Evolutionary conservation across 1,140 invertebrate genomes (phyloP).

Genomic region (Mya arenaria): DNA sequence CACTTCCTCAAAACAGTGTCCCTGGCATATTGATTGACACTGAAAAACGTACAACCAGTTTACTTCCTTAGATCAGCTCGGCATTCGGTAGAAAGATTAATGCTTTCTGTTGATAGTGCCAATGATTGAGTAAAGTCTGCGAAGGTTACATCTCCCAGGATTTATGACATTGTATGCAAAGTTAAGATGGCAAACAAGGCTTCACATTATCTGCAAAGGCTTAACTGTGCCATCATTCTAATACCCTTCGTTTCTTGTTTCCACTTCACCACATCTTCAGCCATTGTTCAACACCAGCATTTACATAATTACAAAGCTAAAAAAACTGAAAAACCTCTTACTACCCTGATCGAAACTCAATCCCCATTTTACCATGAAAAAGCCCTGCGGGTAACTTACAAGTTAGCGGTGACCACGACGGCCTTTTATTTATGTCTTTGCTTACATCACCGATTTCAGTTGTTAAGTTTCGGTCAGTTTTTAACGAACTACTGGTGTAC

Average conservation of each 20-base stretch:
- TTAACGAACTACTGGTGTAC: background rate
- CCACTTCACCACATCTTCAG: background rate
- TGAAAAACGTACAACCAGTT: too few species aligned
- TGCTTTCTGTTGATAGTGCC: too few species aligned
- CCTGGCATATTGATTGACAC: too few species aligned
- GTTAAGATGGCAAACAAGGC: slow-evolving; percentile 8
- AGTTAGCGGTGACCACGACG: background rate
- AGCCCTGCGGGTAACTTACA: background rate
- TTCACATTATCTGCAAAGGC: background rate
- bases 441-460: background rate
- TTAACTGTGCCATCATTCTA: background rate
- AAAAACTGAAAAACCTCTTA: slow-evolving; percentile 6
- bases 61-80: too few species aligned
- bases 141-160: background rate
- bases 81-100: too few species aligned
- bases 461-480: background rate
- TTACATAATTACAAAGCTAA: background rate
- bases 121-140: too few species aligned
- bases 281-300: background rate
- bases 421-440: background rate
- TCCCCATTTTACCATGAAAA: background rate
- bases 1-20: background rate
- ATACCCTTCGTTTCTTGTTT: background rate
- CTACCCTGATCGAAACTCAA: background rate
- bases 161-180: background rate